Evolutionary conservation across 2,797 vertebrate genomes (phyloP).

Genomic region (Centropyge bicolor): DNA sequence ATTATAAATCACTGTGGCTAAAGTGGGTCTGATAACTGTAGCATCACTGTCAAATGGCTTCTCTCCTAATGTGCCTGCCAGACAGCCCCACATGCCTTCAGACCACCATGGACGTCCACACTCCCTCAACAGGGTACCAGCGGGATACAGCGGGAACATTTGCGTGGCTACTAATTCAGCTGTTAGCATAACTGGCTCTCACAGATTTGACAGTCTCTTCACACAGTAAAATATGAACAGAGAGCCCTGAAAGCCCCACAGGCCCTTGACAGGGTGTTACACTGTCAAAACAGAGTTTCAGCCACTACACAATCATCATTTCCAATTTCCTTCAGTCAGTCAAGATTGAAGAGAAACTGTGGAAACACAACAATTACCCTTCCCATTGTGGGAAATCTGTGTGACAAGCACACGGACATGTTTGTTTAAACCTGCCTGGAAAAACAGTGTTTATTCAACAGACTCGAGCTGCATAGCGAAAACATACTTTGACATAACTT

Average conservation of each 20-base stretch:
- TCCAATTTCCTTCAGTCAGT: constrained; percentile 73
- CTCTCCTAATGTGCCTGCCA: constrained; percentile 71
- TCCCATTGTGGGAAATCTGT: constrained; percentile 63
- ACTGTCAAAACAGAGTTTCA: constrained; percentile 68
- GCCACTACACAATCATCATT: constrained; percentile 63
- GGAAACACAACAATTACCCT: constrained; percentile 69
- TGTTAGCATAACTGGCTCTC: constrained; percentile 61
- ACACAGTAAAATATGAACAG: constrained; percentile 55
- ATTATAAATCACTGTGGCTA: constrained; percentile 86
- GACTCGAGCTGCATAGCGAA: constrained; percentile 54
- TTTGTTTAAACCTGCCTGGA: constrained; percentile 73
- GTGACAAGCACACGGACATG: constrained; percentile 63
- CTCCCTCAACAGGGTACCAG: constrained; percentile 38
- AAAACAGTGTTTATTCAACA: constrained; percentile 71
- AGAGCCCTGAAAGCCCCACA: constrained; percentile 36
- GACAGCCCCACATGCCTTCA: constrained; percentile 71
- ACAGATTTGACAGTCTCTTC: constrained; percentile 58
- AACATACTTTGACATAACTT: constrained; percentile 40
- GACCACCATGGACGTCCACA: constrained; percentile 73
- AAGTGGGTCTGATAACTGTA: constrained; percentile 85
- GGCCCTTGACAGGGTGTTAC: constrained; percentile 50
- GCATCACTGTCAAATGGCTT: constrained; percentile 76
- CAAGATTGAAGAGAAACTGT: constrained; percentile 63
- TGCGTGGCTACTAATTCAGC: constrained; percentile 56
- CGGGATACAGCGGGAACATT: constrained; percentile 57